Evolutionary conservation across 2,113 vertebrate species (phyloP).

Genomic region (Lepus timidus): DNA sequence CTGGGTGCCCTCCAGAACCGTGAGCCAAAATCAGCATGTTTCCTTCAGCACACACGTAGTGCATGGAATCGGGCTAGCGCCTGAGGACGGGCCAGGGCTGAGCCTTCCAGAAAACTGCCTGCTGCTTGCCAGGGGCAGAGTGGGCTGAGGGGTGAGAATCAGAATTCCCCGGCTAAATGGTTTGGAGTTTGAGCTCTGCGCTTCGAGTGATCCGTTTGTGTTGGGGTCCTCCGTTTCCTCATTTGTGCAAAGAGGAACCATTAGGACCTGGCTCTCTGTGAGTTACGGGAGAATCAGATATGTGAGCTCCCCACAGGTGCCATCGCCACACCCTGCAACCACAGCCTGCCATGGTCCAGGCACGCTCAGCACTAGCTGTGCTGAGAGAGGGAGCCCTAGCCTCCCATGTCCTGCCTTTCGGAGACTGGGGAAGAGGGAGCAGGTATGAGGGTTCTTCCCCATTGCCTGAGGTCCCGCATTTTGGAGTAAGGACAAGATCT

Average conservation of each 20-base stretch:
- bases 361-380: background rate
- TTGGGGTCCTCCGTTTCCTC: background rate
- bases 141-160: background rate
- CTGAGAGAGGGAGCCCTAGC: background rate
- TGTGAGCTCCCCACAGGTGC: background rate
- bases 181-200: background rate
- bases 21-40: too few relatives aligned
- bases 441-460: background rate
- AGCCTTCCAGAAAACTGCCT: background rate
- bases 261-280: background rate
- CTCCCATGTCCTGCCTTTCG: background rate
- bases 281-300: background rate
- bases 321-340: background rate
- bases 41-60: too few relatives aligned
- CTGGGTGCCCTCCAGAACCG: too few relatives aligned
- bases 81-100: too few relatives aligned
- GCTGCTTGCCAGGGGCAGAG: background rate
- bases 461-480: background rate
- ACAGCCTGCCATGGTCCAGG: background rate
- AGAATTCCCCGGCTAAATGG: constrained; percentile 4
- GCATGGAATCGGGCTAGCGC: too few relatives aligned
- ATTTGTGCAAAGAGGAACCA: background rate
- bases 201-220: background rate
- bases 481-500: background rate
- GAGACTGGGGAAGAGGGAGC: background rate